Percentiles rank a stretch among this genome's conserved stretches.
Conservation (phyloP, 1,140 invertebrate genomes). For the Varroa destructor region DNA sequence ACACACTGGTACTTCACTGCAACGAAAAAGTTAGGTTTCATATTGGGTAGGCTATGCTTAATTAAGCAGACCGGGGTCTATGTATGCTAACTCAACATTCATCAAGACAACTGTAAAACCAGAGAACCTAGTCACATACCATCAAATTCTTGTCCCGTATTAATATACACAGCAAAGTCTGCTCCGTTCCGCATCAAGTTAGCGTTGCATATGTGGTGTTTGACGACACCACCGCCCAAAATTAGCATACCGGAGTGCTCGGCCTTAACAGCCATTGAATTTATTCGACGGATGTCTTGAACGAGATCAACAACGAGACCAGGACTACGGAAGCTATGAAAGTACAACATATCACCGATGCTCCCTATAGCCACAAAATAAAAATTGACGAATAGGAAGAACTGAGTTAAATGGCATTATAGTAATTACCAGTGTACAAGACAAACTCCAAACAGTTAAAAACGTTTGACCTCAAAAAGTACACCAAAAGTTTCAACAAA, state of each 20-base stretch:
- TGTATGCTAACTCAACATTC: too few species aligned
- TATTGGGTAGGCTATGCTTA: too few species aligned
- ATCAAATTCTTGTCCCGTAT: constrained; percentile 95
- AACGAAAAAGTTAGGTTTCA: too few species aligned
- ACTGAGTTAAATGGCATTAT: too few species aligned
- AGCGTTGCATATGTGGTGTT: constrained; percentile 97
- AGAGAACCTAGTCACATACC: constrained; percentile 38
- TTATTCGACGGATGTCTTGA: constrained; percentile 74
- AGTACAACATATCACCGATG: constrained; percentile 98
- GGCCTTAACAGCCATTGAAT: constrained; percentile 88
- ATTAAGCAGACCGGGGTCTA: too few species aligned
- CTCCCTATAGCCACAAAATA: constrained; percentile 42
- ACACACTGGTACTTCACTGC: too few species aligned
- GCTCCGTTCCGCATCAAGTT: constrained; percentile 98
- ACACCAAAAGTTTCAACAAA: too few species aligned
- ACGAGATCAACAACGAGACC: constrained; percentile 86
- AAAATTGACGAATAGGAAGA: too few species aligned
- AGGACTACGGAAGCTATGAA: constrained; percentile 84
- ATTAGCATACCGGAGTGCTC: constrained; percentile 90
- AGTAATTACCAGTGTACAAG: too few species aligned
- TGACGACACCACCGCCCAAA: constrained; percentile 88
- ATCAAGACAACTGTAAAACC: too few species aligned
- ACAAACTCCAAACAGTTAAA: too few species aligned
- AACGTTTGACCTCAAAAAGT: too few species aligned
- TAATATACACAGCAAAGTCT: constrained; percentile 87